Base-by-base conservation (phyloP, 2,888 invertebrate species). In the Syrista parreyssii region DNA sequence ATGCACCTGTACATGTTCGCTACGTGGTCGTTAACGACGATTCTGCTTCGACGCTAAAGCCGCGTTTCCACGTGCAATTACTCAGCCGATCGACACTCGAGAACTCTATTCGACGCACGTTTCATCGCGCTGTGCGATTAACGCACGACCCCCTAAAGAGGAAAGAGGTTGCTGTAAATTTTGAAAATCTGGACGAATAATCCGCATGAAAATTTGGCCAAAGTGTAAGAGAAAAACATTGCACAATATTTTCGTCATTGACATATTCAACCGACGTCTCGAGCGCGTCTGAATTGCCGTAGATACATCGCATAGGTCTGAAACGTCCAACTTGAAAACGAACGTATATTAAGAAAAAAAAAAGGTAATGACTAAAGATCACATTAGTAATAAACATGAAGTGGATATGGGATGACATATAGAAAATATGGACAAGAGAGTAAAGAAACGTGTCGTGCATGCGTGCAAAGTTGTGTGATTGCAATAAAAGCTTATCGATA, bases 401-500 rank as follows among this genome's bases (percentile, higher is more conserved):
- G 34, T 73, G 31, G 73, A 30, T n/a, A 73, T 23, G 34, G 73
- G 73, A 33, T 23, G 34, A 71, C 33, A 35, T 11, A 76, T n/a
- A 33, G 68, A 68, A 75, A 15, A 78, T 36, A 78, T n/a, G 35
- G 75, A 78, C 33, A 75, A 40, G 75, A 78, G 68, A 78, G 69
- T 68, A 80, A 68, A 78, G 68, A 76, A 72, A 78, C 74, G 76
- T 79, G 74, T 75, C 82, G 80, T 82, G 81, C 81, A 79, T 75
- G 80, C 80, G 79, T 83, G 81, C 80, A 71, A 34, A 74, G 75
- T 77, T 83, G 81, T 77, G 35, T 68, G 68, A 68, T 68, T 40
- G 40, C 68, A 32, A 69, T 15, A 69, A 9, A 69, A 69, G 69
- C 69, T 40, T 1, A 32, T n/a, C 0, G 32, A 69, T 69, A 69